Evolutionary conservation across 2,888 invertebrate genomes (phyloP).

Genomic region (Lasioglossum pauxillum): DNA sequence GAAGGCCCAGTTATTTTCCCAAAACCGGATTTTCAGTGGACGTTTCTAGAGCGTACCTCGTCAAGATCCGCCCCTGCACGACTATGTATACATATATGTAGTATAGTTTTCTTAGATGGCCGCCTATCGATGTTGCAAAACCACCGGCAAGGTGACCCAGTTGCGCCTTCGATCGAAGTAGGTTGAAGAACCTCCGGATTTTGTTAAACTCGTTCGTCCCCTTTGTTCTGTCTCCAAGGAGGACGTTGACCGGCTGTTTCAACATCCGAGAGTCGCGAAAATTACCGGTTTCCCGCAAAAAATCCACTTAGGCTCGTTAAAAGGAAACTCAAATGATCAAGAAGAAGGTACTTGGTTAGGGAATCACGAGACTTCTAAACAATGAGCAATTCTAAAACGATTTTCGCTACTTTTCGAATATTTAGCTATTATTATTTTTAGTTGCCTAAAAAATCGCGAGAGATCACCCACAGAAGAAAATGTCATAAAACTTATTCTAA

Average conservation of each 20-base stretch:
- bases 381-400: neutral
- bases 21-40: conserved; percentile 79
- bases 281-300: neutral
- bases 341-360: neutral
- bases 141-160: conserved; percentile 80
- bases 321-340: neutral
- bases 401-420: neutral
- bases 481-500: too few species aligned
- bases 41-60: conserved; percentile 8
- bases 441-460: too few species aligned
- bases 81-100: neutral
- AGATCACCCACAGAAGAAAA: too few species aligned
- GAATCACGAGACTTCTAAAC: neutral
- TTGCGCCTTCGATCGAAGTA: conserved; percentile 71
- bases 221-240: neutral
- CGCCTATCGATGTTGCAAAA: conserved; percentile 73
- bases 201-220: conserved; percentile 13
- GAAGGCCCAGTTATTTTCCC: conserved; percentile 69
- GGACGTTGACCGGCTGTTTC: neutral
- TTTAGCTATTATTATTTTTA: too few species aligned
- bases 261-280: neutral
- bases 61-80: conserved; percentile 22
- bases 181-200: conserved; percentile 60
- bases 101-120: conserved; percentile 62
- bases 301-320: neutral